A percentile compares a stretch with the other conserved stretches of the same genome.
phyloP scores from a whole-genome alignment of 1,140 invertebrate genomes.

The Papilio polyxenes region DNA sequence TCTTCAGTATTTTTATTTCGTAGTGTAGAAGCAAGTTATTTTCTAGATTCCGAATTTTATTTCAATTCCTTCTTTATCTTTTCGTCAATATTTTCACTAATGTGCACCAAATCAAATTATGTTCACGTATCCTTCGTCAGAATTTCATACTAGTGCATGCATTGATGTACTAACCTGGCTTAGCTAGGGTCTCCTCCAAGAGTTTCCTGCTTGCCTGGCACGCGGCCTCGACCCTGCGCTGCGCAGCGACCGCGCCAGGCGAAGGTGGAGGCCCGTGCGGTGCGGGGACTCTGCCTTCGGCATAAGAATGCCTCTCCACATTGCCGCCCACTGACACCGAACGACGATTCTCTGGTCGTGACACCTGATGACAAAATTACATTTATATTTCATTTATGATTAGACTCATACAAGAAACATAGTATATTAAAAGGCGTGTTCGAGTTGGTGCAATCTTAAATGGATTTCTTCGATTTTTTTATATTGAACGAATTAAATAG shows the following conservation, averaged over 20 bases:
- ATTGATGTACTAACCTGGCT: constrained; percentile 79
- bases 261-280: constrained; percentile 76
- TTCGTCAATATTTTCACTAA: background rate
- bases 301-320: constrained; percentile 61
- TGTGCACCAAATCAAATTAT: background rate
- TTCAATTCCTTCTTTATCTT: background rate
- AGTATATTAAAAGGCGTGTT: too few relatives aligned
- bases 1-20: background rate
- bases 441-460: too few relatives aligned
- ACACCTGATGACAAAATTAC: constrained; percentile 64
- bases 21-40: background rate
- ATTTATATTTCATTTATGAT: background rate
- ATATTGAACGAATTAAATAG: too few relatives aligned
- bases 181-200: constrained; percentile 88
- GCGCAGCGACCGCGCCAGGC: constrained; percentile 70
- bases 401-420: too few relatives aligned
- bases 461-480: too few relatives aligned
- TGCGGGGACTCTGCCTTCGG: constrained; percentile 65
- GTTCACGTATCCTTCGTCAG: background rate
- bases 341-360: constrained; percentile 69
- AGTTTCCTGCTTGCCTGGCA: constrained; percentile 83
- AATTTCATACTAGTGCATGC: background rate
- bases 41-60: too few relatives aligned
- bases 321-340: constrained; percentile 67
- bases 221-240: constrained; percentile 64